Conservation (phyloP, 2,797 vertebrate genomes). For the Urocyon cinereoargenteus region DNA sequence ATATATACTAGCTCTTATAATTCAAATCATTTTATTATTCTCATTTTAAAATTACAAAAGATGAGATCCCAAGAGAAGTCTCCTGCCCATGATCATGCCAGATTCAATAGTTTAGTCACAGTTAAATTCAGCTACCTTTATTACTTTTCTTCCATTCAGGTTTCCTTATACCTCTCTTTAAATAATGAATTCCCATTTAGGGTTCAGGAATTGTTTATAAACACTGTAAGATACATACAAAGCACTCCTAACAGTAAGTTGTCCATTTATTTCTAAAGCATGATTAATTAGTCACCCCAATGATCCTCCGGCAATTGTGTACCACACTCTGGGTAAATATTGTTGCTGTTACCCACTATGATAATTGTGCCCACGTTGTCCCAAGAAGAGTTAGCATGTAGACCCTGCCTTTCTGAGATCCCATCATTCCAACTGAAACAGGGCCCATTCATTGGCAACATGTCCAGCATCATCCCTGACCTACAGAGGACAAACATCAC, state of each 20-base stretch:
- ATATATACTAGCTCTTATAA: neutral
- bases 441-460: neutral
- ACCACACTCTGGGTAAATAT: neutral
- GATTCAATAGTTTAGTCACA: neutral
- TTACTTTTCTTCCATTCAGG: neutral
- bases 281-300: neutral
- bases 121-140: neutral
- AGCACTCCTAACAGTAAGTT: neutral
- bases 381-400: neutral
- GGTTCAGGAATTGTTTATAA: neutral
- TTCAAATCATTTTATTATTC: slow-evolving; percentile 31
- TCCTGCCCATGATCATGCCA: neutral
- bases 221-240: neutral
- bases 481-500: neutral
- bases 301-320: neutral
- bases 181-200: neutral
- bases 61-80: neutral
- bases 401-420: neutral
- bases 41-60: slow-evolving; percentile 49
- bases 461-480: neutral
- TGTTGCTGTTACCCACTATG: neutral
- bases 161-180: neutral
- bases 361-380: neutral
- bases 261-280: neutral
- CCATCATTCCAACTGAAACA: neutral